phyloP scores from a whole-genome alignment of 2,797 vertebrate species.

The Protosalanx chinensis region DNA sequence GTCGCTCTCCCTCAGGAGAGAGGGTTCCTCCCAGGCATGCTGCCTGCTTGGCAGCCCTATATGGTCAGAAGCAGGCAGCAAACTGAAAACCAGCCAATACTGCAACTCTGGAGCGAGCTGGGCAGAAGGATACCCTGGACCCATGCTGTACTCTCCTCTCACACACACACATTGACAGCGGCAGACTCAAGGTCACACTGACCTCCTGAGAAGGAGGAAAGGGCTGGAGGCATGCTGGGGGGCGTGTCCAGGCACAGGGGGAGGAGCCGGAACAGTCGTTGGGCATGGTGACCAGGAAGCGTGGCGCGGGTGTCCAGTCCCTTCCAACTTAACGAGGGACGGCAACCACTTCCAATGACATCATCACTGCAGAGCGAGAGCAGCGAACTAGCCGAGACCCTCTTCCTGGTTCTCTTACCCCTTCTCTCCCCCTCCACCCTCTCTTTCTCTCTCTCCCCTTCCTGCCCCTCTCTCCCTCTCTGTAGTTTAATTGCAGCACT shows the following conservation, averaged over 20 bases:
- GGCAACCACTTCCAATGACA: neutral
- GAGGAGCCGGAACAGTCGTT: neutral
- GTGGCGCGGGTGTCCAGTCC: neutral
- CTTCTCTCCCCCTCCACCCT: neutral
- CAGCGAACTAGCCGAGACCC: neutral
- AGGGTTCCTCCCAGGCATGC: slow-evolving; percentile 11
- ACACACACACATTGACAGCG: neutral
- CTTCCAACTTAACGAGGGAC: neutral
- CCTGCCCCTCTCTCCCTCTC: neutral
- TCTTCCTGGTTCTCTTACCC: neutral
- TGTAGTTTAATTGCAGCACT: neutral
- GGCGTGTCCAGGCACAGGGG: slow-evolving; percentile 15
- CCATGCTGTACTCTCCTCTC: neutral
- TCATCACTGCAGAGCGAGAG: neutral
- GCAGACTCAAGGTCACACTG: slow-evolving; percentile 26
- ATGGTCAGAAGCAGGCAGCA: slow-evolving; percentile 21
- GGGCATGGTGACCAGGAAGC: slow-evolving; percentile 13
- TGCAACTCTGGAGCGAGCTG: slow-evolving; percentile 52
- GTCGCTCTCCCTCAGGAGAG: no score
- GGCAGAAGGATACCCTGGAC: neutral
- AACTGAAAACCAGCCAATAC: slow-evolving; percentile 39
- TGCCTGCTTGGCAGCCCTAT: slow-evolving; percentile 12
- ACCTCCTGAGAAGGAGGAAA: slow-evolving; percentile 21
- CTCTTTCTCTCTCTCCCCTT: neutral
- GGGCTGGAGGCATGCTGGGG: slow-evolving; percentile 5